phyloP scores from a whole-genome alignment of 2,797 vertebrate genomes.

The Botia kubotai region DNA sequence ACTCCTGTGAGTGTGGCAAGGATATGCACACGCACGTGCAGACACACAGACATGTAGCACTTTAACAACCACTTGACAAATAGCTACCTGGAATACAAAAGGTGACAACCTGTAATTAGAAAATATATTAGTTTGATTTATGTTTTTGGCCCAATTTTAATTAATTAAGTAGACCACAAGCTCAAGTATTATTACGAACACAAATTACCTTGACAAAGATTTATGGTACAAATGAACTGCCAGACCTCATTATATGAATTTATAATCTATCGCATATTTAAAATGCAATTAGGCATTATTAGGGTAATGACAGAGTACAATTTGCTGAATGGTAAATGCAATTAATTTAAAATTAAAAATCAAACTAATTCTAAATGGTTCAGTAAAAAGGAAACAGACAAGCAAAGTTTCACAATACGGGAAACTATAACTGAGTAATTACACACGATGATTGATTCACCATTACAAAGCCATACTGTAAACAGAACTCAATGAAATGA shows the following conservation, averaged over 20 bases:
- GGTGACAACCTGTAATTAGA: slow-evolving; percentile 69
- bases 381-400: slow-evolving; percentile 49
- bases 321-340: slow-evolving; percentile 62
- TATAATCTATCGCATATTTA: slow-evolving; percentile 82
- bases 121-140: slow-evolving; percentile 76
- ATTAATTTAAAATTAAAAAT: slow-evolving; percentile 69
- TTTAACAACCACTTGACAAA: slow-evolving; percentile 66
- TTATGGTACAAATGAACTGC: slow-evolving; percentile 75
- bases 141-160: slow-evolving; percentile 75
- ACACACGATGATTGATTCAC: slow-evolving; percentile 62
- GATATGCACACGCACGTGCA: not conserved
- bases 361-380: slow-evolving; percentile 64
- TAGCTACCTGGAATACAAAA: slow-evolving; percentile 61
- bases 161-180: slow-evolving; percentile 75
- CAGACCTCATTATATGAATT: slow-evolving; percentile 72
- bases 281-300: slow-evolving; percentile 82
- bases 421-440: slow-evolving; percentile 68
- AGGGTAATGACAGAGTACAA: slow-evolving; percentile 75
- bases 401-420: slow-evolving; percentile 66
- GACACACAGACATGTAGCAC: not conserved
- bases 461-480: slow-evolving; percentile 25
- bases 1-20: not conserved
- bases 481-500: slow-evolving; percentile 20
- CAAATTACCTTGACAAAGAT: slow-evolving; percentile 77
- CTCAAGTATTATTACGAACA: slow-evolving; percentile 74